phyloP scores from a whole-genome alignment of 37 sponge, comb jelly and placozoan species.

The Beroe ovata region DNA sequence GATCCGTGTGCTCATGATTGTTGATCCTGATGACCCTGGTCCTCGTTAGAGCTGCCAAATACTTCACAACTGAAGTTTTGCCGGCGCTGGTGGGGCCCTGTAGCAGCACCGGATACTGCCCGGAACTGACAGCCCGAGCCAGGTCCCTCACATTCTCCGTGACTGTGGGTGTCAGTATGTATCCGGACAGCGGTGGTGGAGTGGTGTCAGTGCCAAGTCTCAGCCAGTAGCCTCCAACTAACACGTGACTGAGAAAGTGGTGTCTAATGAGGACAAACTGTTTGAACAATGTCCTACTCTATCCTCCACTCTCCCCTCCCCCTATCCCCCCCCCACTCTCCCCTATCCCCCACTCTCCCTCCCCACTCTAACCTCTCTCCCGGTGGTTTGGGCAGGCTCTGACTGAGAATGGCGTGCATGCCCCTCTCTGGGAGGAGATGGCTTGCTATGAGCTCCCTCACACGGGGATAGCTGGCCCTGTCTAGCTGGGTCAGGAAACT shows the following conservation, averaged over 20 bases:
- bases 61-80: constrained; percentile 91
- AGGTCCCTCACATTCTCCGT: constrained; percentile 84
- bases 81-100: constrained; percentile 94
- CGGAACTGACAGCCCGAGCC: constrained; percentile 81
- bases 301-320: too few species aligned
- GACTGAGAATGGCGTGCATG: constrained; percentile 18
- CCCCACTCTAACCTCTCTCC: not conserved
- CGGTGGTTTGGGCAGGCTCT: constrained; percentile 63
- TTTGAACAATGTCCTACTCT: too few species aligned
- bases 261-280: too few species aligned
- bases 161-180: constrained; percentile 83
- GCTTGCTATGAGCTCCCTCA: constrained; percentile 19
- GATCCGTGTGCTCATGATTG: constrained; percentile 98
- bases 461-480: constrained; percentile 57
- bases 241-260: constrained; percentile 51
- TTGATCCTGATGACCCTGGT: constrained; percentile 86
- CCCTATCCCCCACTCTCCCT: not conserved
- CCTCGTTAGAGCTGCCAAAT: constrained; percentile 79
- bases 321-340: too few species aligned
- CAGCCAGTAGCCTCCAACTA: constrained; percentile 90
- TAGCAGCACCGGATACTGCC: constrained; percentile 82
- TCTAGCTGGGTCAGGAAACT: constrained; percentile 76
- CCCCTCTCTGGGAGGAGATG: constrained; percentile 27
- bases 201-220: constrained; percentile 64
- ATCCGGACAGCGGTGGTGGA: constrained; percentile 57